These are phyloP conservation scores for Microtus oregoni DNA, from an alignment of 2,113 vertebrate genomes.

Conservation along the genomic window DNA sequence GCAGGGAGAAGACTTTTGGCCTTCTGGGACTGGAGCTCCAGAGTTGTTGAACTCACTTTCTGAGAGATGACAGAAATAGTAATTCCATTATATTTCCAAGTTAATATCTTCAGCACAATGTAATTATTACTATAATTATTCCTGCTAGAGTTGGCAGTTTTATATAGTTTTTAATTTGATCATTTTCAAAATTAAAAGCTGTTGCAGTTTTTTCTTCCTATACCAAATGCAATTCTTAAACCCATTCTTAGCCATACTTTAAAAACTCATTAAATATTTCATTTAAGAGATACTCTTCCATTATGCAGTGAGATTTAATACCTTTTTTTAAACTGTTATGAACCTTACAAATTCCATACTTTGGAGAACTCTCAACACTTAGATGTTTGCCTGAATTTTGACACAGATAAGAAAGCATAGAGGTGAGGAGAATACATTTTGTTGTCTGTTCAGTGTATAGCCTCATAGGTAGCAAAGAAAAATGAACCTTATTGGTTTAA, in stretches of 20 bases:
- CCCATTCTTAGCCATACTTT: conserved; percentile 10
- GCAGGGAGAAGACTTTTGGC: neutral
- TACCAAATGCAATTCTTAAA: conserved; percentile 28
- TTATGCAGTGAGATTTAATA: neutral
- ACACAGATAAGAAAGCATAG: neutral
- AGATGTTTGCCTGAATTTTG: neutral
- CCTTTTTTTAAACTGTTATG: neutral
- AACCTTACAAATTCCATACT: neutral
- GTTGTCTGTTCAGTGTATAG: neutral
- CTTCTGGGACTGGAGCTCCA: neutral
- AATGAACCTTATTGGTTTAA: neutral
- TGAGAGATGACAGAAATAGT: conserved; percentile 15
- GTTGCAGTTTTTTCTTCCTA: neutral
- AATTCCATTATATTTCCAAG: conserved; percentile 49
- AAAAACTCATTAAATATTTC: conserved; percentile 46
- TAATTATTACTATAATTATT: conserved; percentile 68
- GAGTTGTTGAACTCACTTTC: neutral
- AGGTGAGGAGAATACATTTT: too few relatives aligned
- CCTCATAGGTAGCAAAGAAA: neutral
- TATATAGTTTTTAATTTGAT: conserved; percentile 62
- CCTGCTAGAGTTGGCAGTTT: conserved; percentile 26
- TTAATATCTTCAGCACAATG: conserved; percentile 41
- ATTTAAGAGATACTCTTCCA: neutral
- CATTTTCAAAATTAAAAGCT: conserved; percentile 54
- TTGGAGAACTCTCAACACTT: neutral